These are phyloP conservation scores for Diplazon laetatorius DNA, from an alignment of 2,888 invertebrate genomes.

Conservation along the genomic window DNA sequence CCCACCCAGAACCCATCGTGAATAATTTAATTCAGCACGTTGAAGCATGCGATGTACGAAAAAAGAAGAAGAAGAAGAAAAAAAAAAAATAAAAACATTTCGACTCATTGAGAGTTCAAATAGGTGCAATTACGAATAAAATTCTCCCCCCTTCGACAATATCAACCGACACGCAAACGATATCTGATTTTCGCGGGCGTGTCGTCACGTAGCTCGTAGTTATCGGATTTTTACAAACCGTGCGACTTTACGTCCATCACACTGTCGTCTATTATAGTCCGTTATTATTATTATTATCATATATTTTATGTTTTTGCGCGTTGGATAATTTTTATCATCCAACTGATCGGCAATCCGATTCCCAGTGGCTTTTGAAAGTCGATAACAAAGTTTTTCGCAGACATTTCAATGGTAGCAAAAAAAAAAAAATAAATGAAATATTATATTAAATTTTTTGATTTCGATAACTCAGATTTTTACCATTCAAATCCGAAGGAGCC, in stretches of 20 bases:
- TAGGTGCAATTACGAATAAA: slow-evolving; percentile 29
- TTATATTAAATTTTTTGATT: too few species aligned
- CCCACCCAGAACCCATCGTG: background rate
- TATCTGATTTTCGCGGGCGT: background rate
- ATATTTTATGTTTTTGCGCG: background rate
- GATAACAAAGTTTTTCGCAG: too few species aligned
- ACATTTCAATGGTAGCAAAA: too few species aligned
- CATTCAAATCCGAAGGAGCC: too few species aligned
- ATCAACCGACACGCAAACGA: background rate
- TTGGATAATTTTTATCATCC: background rate
- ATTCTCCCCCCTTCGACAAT: too few species aligned
- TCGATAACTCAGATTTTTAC: too few species aligned
- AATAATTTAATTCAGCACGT: slow-evolving; percentile 3
- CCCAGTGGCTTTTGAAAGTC: too few species aligned
- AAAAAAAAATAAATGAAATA: too few species aligned
- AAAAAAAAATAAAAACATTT: slow-evolving; percentile 14
- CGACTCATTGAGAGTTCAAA: slow-evolving; percentile 24
- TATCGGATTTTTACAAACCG: background rate
- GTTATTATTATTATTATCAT: background rate
- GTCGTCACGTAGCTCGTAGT: background rate
- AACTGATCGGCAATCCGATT: too few species aligned
- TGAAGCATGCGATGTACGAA: slow-evolving; percentile 6
- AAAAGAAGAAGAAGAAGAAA: too few species aligned
- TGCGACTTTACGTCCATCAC: background rate
- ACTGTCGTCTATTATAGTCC: too few species aligned